Conservation (phyloP, 2,797 vertebrate species). For the Petrocephalus schoutedeni region DNA sequence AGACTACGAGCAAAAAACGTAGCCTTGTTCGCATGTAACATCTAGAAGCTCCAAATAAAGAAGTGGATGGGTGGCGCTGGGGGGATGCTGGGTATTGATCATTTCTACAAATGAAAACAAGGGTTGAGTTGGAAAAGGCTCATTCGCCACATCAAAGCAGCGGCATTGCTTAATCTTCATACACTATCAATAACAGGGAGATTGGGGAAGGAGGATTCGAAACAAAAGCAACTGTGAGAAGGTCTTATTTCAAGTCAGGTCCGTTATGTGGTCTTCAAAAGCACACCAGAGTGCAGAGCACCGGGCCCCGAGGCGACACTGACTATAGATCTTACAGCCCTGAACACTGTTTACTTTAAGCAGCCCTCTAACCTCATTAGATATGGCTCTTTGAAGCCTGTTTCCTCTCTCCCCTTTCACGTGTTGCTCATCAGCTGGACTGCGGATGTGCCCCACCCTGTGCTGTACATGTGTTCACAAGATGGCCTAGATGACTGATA, state of each 20-base stretch:
- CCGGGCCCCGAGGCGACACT: constrained; percentile 17
- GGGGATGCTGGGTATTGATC: not conserved
- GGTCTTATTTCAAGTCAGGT: constrained; percentile 10
- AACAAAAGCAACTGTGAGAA: constrained; percentile 5
- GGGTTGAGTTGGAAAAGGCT: not conserved
- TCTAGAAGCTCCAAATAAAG: constrained; percentile 19
- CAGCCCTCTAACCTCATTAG: constrained; percentile 23
- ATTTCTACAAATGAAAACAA: constrained; percentile 15
- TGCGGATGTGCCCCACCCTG: not conserved
- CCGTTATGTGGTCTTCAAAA: constrained; percentile 21
- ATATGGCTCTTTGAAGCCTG: constrained; percentile 15
- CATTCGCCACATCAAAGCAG: constrained; percentile 16
- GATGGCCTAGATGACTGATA: not conserved
- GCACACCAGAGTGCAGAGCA: constrained; percentile 13
- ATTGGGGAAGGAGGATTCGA: not conserved
- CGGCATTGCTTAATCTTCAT: not conserved
- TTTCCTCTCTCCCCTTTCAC: constrained; percentile 18
- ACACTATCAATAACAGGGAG: constrained; percentile 15
- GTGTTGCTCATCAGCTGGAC: constrained; percentile 8
- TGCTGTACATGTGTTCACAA: not conserved
- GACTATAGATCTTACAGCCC: constrained; percentile 16
- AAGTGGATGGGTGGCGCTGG: not conserved
- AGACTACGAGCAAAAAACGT: not conserved
- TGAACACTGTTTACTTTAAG: constrained; percentile 27
- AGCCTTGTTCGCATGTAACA: not conserved